Evolutionary conservation across 2,797 vertebrate genomes (phyloP).

Genomic region (Pteronotus mesoamericanus): DNA sequence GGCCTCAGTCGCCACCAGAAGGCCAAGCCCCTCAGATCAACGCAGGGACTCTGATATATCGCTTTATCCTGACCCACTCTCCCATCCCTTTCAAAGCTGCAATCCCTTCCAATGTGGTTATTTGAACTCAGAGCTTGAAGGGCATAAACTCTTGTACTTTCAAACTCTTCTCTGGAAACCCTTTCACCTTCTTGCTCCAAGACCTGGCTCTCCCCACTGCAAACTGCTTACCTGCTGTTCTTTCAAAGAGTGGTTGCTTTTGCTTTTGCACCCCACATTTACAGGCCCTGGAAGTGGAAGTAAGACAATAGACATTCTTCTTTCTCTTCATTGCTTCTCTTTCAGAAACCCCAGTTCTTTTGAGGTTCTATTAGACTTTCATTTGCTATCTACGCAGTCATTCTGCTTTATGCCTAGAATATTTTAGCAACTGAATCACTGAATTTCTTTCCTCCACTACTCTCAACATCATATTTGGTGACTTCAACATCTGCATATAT

Average conservation of each 20-base stretch:
- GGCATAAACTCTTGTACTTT: background rate
- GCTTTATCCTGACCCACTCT: background rate
- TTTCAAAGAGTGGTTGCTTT: background rate
- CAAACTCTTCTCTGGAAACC: background rate
- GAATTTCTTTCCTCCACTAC: background rate
- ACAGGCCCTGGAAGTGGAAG: background rate
- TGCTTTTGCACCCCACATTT: background rate
- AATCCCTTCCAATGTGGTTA: background rate
- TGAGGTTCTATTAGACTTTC: background rate
- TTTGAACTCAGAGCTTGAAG: background rate
- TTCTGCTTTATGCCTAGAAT: background rate
- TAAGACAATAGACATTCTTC: background rate
- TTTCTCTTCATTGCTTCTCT: background rate
- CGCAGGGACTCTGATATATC: background rate
- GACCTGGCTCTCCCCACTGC: too few relatives aligned
- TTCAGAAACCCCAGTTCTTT: background rate
- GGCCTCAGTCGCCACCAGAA: background rate
- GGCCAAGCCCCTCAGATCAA: background rate
- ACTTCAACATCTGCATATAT: background rate
- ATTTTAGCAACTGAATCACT: background rate
- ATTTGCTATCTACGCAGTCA: background rate
- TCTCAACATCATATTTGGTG: background rate
- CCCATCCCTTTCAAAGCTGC: background rate
- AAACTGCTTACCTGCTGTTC: background rate
- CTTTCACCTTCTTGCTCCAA: background rate